A percentile compares a stretch with the other conserved stretches of the same genome.
phyloP scores from a whole-genome alignment of 2,888 invertebrate genomes.

The Gibbula magus region DNA sequence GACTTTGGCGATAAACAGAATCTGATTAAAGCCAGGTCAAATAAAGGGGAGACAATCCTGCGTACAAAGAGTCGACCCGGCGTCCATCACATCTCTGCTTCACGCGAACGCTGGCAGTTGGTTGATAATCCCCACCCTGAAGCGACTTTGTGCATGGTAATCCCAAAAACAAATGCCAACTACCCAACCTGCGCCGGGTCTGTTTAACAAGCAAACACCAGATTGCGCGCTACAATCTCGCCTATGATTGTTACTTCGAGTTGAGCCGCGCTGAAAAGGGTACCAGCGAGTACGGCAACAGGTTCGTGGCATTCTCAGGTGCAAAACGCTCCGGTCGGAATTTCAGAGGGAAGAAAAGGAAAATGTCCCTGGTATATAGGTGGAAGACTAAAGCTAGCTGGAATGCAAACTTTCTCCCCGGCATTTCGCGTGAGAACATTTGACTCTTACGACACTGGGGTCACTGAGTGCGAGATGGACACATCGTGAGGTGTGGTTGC shows the following conservation, averaged over 20 bases:
- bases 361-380: conserved; percentile 18
- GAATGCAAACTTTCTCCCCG: neutral
- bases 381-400: conserved; percentile 16
- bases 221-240: conserved; percentile 14
- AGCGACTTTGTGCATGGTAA: conserved; percentile 18
- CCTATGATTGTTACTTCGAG: conserved; percentile 45
- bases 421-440: too few relatives aligned
- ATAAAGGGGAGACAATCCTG: neutral
- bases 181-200: neutral
- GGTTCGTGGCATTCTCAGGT: conserved; percentile 53
- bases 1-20: neutral
- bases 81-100: neutral
- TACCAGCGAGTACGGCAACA: conserved; percentile 57
- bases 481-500: too few relatives aligned
- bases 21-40: neutral
- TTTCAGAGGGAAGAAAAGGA: conserved; percentile 27
- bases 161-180: conserved; percentile 17
- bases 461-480: too few relatives aligned
- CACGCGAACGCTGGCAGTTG: neutral
- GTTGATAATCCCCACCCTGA: neutral
- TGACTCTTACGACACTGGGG: too few relatives aligned
- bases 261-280: conserved; percentile 67
- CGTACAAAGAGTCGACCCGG: neutral
- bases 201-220: conserved; percentile 18
- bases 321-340: conserved; percentile 61